These are phyloP conservation scores for Odiellus spinosus DNA, from an alignment of 2,888 invertebrate species.

Conservation along the genomic window DNA sequence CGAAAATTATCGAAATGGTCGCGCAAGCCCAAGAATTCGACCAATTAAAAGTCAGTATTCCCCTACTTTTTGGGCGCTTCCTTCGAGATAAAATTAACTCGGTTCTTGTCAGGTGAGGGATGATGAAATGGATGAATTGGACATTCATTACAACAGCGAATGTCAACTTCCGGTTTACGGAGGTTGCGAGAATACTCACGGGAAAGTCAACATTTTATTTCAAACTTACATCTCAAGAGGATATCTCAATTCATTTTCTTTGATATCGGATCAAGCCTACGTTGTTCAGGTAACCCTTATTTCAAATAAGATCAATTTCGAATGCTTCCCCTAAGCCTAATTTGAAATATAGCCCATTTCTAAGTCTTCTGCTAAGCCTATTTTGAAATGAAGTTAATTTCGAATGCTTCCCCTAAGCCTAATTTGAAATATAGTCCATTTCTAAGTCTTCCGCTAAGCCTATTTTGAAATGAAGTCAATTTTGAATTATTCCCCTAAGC, in stretches of 20 bases:
- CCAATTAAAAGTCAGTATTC: slow-evolving; percentile 58
- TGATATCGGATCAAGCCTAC: slow-evolving; percentile 75
- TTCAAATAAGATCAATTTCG: no score
- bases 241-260: slow-evolving; percentile 61
- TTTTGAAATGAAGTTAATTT: no score
- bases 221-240: slow-evolving; percentile 75
- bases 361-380: slow-evolving; percentile 51
- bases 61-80: background rate
- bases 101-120: slow-evolving; percentile 53
- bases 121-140: slow-evolving; percentile 83
- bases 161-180: slow-evolving; percentile 65
- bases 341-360: no score
- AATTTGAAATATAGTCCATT: no score
- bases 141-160: slow-evolving; percentile 50
- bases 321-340: no score
- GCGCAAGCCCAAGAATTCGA: slow-evolving; percentile 87
- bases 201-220: slow-evolving; percentile 87
- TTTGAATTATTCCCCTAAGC: no score
- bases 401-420: no score
- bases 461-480: no score
- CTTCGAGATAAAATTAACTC: background rate
- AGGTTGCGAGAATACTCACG: slow-evolving; percentile 73
- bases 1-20: slow-evolving; percentile 74
- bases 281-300: slow-evolving; percentile 53
- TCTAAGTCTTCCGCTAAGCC: slow-evolving; percentile 56